Evolutionary conservation across 92 coral and sea anemone species (phyloP).

Genomic region (Bergia puertoricense): DNA sequence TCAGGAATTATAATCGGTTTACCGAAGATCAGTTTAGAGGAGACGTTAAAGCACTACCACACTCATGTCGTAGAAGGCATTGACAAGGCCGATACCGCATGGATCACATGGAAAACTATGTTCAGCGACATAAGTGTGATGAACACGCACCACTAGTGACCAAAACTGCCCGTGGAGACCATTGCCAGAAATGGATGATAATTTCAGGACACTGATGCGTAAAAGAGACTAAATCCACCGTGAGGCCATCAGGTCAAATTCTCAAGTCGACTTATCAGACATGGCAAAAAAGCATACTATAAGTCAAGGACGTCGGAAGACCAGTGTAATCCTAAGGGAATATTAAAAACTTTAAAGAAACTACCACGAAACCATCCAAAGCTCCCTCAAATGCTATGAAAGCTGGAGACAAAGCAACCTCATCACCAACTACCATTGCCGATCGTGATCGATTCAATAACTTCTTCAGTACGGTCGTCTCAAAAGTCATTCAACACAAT

Average conservation of each 20-base stretch:
- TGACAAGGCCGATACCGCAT: constrained; percentile 17
- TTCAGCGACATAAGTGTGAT: not conserved
- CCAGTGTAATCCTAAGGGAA: no score
- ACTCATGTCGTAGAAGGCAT: constrained; percentile 18
- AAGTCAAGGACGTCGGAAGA: no score
- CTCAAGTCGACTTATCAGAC: constrained; percentile 32
- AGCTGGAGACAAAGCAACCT: no score
- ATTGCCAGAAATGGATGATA: not conserved
- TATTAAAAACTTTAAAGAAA: no score
- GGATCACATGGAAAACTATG: not conserved
- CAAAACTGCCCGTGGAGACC: no score
- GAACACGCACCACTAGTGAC: no score
- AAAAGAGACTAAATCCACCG: constrained; percentile 53
- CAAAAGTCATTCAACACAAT: not conserved
- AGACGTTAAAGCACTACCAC: constrained; percentile 2
- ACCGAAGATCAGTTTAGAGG: not conserved
- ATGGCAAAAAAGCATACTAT: no score
- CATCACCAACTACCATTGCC: no score
- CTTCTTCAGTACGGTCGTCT: not conserved
- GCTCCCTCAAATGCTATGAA: no score
- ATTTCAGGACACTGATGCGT: constrained; percentile 51
- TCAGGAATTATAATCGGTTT: constrained; percentile 25
- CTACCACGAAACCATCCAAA: no score
- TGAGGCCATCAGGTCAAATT: constrained; percentile 42
- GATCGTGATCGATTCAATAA: not conserved